Base-by-base conservation (phyloP, 2,797 vertebrate genomes). In the Macroramphosus scolopax region DNA sequence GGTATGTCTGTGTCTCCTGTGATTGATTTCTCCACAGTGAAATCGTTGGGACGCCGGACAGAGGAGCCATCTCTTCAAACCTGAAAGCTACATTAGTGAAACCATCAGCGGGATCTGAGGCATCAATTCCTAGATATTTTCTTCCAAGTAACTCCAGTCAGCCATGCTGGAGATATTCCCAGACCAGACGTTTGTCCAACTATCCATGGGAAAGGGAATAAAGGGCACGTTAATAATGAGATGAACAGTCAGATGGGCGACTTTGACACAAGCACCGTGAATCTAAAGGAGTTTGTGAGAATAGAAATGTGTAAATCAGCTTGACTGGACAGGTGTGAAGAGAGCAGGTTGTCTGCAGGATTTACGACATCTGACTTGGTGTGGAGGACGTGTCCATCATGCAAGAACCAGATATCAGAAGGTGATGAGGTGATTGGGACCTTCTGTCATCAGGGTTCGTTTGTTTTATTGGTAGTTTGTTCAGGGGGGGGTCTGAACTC, bases 101-200 rank as follows among this genome's bases (percentile, higher is more conserved):
- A 55, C 36, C 51, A 54, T 52, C 49, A 51, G 29, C 14, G 34
- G 37, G 46, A 33, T 25, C 15, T 33, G 6, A 34, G 40, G 51
- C 56, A 57, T 49, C 44, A 51, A 35, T n/a, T 26, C 26, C 15
- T 38, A 33, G 11, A 39, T 50, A 7, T 31, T 22, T 2, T 12
- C 26, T 15, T 10, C 30, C 18, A 38, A 18, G 42, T 18, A 36
- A 47, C 39, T 52, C 39, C 17, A 18, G 8, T 38, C 28, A 48
- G n/a, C n/a, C 7, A 18, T 8, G 16, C 18, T 37, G 49, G 26
- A 40, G 8, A 41, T 14, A 33, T 39, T 37, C 28, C 35, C 50
- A 5, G 15, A 46, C 26, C 26, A 49, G 48, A 57, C 43, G 20
- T 51, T 56, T 57, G 31, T 43, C 32, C 35, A 38, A 13, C 12